These are phyloP conservation scores for Nymphicus hollandicus DNA, from an alignment of 2,113 vertebrate species.

Conservation along the genomic window DNA sequence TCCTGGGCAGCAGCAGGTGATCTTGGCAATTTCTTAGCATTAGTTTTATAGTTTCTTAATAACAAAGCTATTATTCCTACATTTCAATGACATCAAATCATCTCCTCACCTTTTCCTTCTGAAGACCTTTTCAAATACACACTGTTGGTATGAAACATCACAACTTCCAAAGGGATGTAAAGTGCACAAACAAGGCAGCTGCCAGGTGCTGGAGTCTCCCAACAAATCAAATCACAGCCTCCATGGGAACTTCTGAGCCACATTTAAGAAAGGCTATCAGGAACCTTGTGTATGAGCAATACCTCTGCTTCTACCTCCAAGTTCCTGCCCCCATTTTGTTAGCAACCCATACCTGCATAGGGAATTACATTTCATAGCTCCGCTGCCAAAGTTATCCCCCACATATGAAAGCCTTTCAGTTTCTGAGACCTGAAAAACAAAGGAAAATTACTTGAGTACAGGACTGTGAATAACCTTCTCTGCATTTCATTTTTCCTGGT, in stretches of 20 bases:
- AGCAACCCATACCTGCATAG: constrained; percentile 83
- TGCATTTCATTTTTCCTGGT: too few relatives aligned
- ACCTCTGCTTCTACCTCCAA: too few relatives aligned
- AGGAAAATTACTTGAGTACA: neutral
- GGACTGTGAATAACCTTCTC: neutral
- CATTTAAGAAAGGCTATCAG: neutral
- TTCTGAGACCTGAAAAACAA: constrained; percentile 82
- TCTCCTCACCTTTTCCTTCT: neutral
- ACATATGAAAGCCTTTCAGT: constrained; percentile 87
- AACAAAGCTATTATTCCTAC: neutral
- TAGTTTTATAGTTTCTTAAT: too few relatives aligned
- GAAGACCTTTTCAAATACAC: fast-evolving
- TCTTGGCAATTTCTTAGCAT: neutral
- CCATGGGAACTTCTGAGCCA: fast-evolving
- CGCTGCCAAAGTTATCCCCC: constrained; percentile 83
- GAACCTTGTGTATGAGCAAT: neutral
- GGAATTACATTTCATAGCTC: constrained; percentile 79
- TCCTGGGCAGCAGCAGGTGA: neutral
- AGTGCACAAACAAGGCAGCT: fast-evolving
- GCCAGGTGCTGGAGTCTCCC: neutral
- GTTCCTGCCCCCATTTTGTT: neutral
- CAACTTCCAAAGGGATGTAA: neutral
- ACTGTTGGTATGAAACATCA: neutral
- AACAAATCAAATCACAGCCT: fast-evolving
- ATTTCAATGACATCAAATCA: neutral